These are phyloP conservation scores for Eulemur macaco DNA, from an alignment of 2,113 vertebrate genomes.

Conservation along the genomic window DNA sequence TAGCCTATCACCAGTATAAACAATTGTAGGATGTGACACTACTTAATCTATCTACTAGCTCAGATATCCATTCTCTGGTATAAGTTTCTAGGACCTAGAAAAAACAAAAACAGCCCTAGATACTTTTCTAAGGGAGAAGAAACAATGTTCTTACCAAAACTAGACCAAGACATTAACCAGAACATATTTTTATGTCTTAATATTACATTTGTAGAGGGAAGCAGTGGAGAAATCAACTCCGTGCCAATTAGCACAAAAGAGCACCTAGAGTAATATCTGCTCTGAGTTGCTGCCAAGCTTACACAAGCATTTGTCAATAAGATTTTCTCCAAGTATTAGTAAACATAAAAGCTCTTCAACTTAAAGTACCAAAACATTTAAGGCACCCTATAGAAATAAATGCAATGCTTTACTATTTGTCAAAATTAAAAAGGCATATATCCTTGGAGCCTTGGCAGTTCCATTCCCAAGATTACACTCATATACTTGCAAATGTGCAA, in stretches of 20 bases:
- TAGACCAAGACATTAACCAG: not conserved
- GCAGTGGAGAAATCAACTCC: not conserved
- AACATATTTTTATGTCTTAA: not conserved
- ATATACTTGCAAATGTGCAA: not conserved
- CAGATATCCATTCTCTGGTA: not conserved
- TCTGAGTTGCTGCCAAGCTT: not conserved
- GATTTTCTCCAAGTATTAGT: not conserved
- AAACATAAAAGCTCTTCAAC: not conserved
- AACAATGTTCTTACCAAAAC: not conserved
- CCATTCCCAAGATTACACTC: not conserved
- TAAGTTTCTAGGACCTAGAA: not conserved
- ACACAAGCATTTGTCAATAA: not conserved
- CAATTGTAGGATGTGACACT: not conserved
- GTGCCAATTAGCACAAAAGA: not conserved
- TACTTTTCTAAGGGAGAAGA: not conserved
- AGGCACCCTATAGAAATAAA: not conserved
- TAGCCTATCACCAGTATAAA: not conserved
- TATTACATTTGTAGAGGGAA: not conserved
- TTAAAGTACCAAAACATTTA: not conserved
- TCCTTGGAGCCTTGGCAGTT: not conserved
- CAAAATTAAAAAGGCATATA: not conserved
- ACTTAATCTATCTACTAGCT: not conserved
- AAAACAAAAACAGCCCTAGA: not conserved
- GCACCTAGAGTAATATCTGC: not conserved
- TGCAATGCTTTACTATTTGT: not conserved